Evolutionary conservation across 2,797 vertebrate genomes (phyloP).

Genomic region (Hoplostethus mediterraneus): DNA sequence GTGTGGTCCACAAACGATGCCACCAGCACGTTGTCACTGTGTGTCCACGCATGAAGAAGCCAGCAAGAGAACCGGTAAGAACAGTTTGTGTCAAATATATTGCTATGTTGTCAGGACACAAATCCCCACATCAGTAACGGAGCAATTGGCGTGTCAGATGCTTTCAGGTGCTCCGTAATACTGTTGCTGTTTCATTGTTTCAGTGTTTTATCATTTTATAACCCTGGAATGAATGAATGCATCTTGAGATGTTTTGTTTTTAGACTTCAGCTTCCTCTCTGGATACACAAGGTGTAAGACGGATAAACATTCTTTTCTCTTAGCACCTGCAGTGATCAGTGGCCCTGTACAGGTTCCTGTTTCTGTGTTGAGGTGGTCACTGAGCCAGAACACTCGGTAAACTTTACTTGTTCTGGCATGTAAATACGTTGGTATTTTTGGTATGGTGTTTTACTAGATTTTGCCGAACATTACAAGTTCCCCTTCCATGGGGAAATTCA

Average conservation of each 20-base stretch:
- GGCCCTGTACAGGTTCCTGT: constrained; percentile 59
- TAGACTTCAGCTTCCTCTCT: no score
- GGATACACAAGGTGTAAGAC: no score
- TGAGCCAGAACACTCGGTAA: constrained; percentile 48
- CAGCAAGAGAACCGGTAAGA: constrained; percentile 86
- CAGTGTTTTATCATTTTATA: no score
- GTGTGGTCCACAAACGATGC: constrained; percentile 98
- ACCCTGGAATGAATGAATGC: no score
- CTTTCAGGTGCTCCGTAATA: no score
- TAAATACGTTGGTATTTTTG: neutral
- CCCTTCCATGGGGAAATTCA: constrained; percentile 37
- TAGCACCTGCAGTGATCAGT: constrained; percentile 60
- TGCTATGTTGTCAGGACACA: no score
- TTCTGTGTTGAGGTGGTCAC: constrained; percentile 47
- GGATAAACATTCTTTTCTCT: neutral
- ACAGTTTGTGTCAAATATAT: neutral
- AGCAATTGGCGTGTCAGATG: no score
- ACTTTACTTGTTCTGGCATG: constrained; percentile 13
- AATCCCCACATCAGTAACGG: no score
- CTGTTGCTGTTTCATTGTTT: no score
- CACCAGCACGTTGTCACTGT: constrained; percentile 94
- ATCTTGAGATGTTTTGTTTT: no score
- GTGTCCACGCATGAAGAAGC: constrained; percentile 95
- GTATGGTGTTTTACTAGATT: neutral
- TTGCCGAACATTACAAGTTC: constrained; percentile 45